A percentile compares a stretch with the other conserved stretches of the same genome.
Conservation (phyloP, 1,140 invertebrate genomes). For the Atta cephalotes region DNA sequence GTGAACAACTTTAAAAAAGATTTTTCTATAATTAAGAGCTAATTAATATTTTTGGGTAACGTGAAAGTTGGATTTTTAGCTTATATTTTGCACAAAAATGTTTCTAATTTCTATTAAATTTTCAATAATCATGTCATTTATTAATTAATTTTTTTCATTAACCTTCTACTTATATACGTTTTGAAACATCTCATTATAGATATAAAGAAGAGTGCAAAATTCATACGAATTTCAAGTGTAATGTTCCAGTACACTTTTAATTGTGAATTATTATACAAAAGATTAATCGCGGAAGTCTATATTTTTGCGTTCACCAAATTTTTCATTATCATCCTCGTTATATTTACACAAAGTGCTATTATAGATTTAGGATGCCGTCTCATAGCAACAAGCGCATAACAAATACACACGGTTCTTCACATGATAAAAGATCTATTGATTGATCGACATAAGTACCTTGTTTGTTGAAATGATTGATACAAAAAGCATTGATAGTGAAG, state of each 20-base stretch:
- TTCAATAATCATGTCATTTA: neutral
- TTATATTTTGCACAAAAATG: neutral
- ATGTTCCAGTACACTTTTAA: no score
- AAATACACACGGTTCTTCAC: constrained; percentile 2
- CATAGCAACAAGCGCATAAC: constrained; percentile 64
- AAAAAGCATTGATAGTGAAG: neutral
- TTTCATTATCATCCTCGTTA: neutral
- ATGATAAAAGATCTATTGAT: constrained; percentile 59
- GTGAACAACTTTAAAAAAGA: neutral
- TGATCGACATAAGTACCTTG: constrained; percentile 38
- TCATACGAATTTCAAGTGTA: neutral
- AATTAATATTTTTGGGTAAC: constrained; percentile 22
- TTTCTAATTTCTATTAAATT: neutral
- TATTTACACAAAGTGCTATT: neutral
- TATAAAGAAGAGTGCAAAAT: neutral
- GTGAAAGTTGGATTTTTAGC: no score
- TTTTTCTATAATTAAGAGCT: neutral
- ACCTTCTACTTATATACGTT: neutral
- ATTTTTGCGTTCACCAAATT: neutral
- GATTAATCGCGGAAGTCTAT: neutral
- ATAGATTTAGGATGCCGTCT: constrained; percentile 29
- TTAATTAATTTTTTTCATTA: constrained; percentile 13
- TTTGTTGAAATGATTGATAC: constrained; percentile 45
- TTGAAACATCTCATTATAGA: neutral
- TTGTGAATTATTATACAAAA: neutral